A percentile compares a stretch with the other conserved stretches of the same genome.
phyloP scores from a whole-genome alignment of 2,113 vertebrate genomes.

The Platycercus adscitus region DNA sequence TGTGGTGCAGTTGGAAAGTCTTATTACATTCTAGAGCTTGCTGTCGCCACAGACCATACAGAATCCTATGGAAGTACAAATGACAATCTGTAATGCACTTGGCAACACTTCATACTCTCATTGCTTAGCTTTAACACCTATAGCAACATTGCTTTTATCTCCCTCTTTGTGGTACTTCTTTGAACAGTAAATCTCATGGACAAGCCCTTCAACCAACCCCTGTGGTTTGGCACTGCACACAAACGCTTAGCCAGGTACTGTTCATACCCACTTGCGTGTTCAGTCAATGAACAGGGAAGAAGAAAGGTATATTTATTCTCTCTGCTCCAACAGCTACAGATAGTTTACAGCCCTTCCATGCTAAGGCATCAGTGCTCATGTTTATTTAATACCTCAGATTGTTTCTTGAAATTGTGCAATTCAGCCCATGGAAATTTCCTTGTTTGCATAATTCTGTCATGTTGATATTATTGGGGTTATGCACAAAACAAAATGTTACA shows the following conservation, averaged over 20 bases:
- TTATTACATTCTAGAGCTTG: background rate
- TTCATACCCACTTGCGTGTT: background rate
- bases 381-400: constrained; percentile 22
- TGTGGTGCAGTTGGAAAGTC: background rate
- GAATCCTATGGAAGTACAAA: background rate
- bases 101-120: background rate
- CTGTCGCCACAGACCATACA: background rate
- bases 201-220: background rate
- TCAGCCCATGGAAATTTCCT: constrained; percentile 57
- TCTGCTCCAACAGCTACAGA: constrained; percentile 2
- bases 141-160: background rate
- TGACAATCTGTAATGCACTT: background rate
- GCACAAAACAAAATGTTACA: constrained; percentile 21
- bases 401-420: constrained; percentile 28
- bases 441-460: constrained; percentile 24
- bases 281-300: constrained; percentile 3
- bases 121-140: background rate
- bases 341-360: background rate
- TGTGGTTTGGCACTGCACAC: background rate
- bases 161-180: background rate
- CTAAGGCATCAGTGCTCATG: background rate
- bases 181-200: background rate
- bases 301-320: constrained; percentile 37
- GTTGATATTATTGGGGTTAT: constrained; percentile 6
- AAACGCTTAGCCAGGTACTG: background rate